Evolutionary conservation across 2,113 vertebrate species (phyloP), one percentile per base, ranked within the genome.

Genomic region (Perca flavescens): DNA sequence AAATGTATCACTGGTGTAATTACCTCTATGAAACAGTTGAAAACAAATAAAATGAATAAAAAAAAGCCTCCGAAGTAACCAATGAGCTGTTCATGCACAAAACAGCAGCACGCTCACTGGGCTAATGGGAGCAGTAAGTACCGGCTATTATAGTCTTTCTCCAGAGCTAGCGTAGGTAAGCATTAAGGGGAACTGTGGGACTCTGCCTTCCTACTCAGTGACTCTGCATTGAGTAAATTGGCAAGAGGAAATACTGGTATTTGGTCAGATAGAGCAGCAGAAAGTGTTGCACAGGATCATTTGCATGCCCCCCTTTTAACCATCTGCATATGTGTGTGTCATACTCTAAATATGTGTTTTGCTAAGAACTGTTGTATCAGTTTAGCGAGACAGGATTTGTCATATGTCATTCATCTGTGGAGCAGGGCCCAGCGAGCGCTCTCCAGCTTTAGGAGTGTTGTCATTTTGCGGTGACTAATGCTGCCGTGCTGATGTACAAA

Each of bases 131-230:
- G 52, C 70, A 40, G 60, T 87, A 85, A 88, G 74, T 69, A 43
- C 67, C 2, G 13, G 72, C 74, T 89, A 77, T 89, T 84, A 65
- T 62, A 62, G 28, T 60, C 52, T 77, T 52, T 89, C 73, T 86
- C 31, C 15, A 15, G 43, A 61, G 77, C 49, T 72, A 12, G 53
- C 17, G 15, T 75, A 83, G 86, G 82, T 80, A 60, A 69, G 83
- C 69, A 49, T 84, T 83, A 80, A 82, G 80, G 69, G 76, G 68
- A 90, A 86, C 57, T 82, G 82, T 79, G 64, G 54, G 49, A 31
- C 73, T 86, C 65, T 54, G 66, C 79, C 80, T 77, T 56, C 72
- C 77, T 79, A 63, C 89, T 82, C 74, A 72, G 68, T 80, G 66
- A 87, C 57, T 88, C 85, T 83, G 74, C 70, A 77, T 7, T 34